phyloP scores from a whole-genome alignment of 2,113 vertebrate species.

The Strix aluco region DNA sequence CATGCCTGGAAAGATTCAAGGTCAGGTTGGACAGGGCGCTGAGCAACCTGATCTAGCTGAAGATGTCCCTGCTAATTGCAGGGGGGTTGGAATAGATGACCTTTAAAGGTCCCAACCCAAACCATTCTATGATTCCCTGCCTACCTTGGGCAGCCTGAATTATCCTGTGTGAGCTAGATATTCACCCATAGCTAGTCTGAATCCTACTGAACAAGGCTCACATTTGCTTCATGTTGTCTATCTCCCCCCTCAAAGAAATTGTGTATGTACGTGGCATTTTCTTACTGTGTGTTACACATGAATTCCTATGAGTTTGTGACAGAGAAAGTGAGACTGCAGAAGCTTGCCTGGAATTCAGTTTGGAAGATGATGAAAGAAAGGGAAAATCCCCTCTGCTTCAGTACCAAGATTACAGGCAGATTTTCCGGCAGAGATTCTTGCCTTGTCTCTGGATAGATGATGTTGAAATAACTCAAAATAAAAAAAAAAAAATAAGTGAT shows the following conservation, averaged over 20 bases:
- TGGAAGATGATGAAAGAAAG: constrained; percentile 24
- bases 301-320: neutral
- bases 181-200: neutral
- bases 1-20: neutral
- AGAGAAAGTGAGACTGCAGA: neutral
- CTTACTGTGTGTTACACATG: neutral
- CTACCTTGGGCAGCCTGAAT: neutral
- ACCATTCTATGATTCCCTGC: neutral
- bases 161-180: neutral
- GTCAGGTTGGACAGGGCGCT: neutral
- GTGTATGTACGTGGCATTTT: neutral
- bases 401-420: neutral
- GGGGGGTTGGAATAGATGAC: neutral
- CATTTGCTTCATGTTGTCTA: neutral
- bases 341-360: constrained; percentile 18
- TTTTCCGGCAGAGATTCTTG: constrained; percentile 7
- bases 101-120: neutral
- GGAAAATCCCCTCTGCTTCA: neutral
- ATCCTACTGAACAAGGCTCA: neutral
- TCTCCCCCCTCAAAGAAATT: neutral
- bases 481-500: neutral
- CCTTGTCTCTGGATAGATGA: neutral
- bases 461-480: neutral
- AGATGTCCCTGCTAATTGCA: neutral
- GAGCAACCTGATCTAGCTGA: neutral